phyloP scores from a whole-genome alignment of 1,140 invertebrate species.

The Steinernema khuongi region DNA sequence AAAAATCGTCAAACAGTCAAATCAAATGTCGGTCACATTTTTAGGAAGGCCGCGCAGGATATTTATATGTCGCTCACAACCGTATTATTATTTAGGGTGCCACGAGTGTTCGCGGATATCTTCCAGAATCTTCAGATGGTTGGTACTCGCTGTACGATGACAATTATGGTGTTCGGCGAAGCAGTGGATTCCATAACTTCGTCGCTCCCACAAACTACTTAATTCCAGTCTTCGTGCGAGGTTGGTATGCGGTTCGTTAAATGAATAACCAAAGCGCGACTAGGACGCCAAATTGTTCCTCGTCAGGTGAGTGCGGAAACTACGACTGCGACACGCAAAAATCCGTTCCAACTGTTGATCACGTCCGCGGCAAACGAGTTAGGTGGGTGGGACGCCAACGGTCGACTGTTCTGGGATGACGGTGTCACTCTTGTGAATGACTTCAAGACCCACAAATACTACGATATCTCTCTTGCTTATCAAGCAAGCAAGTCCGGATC shows the following conservation, averaged over 20 bases:
- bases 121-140: slow-evolving; percentile 34
- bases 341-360: slow-evolving; percentile 42
- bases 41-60: too few species aligned
- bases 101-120: slow-evolving; percentile 39
- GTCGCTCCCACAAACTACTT: slow-evolving; percentile 43
- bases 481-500: background rate
- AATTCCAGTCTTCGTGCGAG: slow-evolving; percentile 48
- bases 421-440: slow-evolving; percentile 63
- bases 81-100: slow-evolving; percentile 37
- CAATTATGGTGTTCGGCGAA: slow-evolving; percentile 29
- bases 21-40: too few species aligned
- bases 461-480: slow-evolving; percentile 21
- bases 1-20: too few species aligned
- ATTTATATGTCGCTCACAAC: slow-evolving; percentile 21
- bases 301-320: slow-evolving; percentile 26
- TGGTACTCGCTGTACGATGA: slow-evolving; percentile 54
- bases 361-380: background rate
- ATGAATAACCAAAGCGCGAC: slow-evolving; percentile 15
- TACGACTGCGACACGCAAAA: slow-evolving; percentile 24
- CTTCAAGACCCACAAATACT: slow-evolving; percentile 21
- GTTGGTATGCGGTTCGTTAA: slow-evolving; percentile 12
- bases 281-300: slow-evolving; percentile 32
- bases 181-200: slow-evolving; percentile 33
- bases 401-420: slow-evolving; percentile 73
- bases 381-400: slow-evolving; percentile 63